Evolutionary conservation across 2,797 vertebrate genomes (phyloP), one percentile per base, ranked within the genome.

Genomic region (Tenualosa ilisha): DNA sequence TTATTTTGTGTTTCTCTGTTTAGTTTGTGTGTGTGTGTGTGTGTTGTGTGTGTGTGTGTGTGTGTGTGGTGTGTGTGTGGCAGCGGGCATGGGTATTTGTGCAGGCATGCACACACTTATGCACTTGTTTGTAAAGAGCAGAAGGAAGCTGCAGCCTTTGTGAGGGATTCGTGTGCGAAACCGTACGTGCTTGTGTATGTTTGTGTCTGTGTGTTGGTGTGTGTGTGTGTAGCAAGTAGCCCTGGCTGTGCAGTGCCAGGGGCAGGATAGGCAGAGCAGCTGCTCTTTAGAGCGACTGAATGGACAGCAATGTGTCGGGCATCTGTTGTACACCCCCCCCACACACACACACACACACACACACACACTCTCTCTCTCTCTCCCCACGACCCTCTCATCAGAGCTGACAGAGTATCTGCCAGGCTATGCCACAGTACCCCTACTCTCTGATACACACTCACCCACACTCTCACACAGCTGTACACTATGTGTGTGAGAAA

Each of bases 271-370:
- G 91, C 90, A 88, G 89, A 94, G 93, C 95, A 96, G 94, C 94
- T 96, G 95, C 94, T 95, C 93, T 94, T 94, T 92, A 92, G 93
- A 94, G 93, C 94, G 90, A 95, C 90, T 95, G 95, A 95, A 93
- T 90, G 91, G 93, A 95, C 93, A 94, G 89, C 94, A 93, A 94
- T 94, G 94, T 95, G 94, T 94, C 91, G 86, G 92, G 93, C 95
- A 94, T 95, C 95, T 95, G 94, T 92, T 92, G 92, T 49, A 84
- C 82, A 79, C 92, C 91, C 89, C 91, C 90, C 86, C 83, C 20
- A 68, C 65, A 68, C 65, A 68, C 26, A 54, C 82, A 26, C 86
- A 65, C 81, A 82, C 83, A 56, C 53, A 56, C 53, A 56, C 53
- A 54, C 82, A 26, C 86, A 79, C 81, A 82, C 83, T 22, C 54